Base-by-base conservation (phyloP, 2,113 vertebrate genomes). In the Rissa tridactyla region DNA sequence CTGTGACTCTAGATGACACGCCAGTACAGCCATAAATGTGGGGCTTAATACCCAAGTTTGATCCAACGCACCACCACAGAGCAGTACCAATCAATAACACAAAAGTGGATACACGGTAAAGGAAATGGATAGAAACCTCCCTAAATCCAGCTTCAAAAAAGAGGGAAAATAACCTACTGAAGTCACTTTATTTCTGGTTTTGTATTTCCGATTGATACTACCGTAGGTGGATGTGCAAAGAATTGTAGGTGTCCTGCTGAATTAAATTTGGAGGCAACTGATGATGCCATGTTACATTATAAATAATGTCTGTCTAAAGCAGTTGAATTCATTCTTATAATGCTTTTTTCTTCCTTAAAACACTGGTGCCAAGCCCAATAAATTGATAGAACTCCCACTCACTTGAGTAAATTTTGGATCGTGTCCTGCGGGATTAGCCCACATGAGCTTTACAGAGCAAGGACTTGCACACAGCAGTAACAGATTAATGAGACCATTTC, bases 401-500 rank as follows among this genome's bases (percentile, higher is more conserved):
- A 1, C 40, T 69, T 82, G 13, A 96, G 78, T 44, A 79, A 76
- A 75, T 84, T 94, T 90, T 94, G 91, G 84, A 95, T 87, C 25
- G 25, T 38, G 38, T 78, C 57, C 77, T 94, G 58, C 6, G 7
- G 73, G 83, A 92, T 91, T 84, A 95, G 73, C 30, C 70, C 83
- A 62, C 62, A 46, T 20, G 51, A 11, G 4, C 27, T 90, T 91
- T 85, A 46, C 73, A 82, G 70, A 89, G 40, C 61, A 82, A 92
- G 55, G 75, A 9, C 44, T 60, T 78, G 36, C 51, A 85, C 65
- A 65, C 46, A 76, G 69, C 86, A 91, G 72, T 92, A 82, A 72
- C 49, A 94, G 82, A 96, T 95, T 95, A 91, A 89, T 86, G 86
- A 94, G 61, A 79, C 40, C 54, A 30, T 85, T 87, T 85, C 81